A percentile compares a stretch with the other conserved stretches of the same genome.
These are phyloP conservation scores for Spermophilus dauricus DNA, from an alignment of 2,113 vertebrate genomes.

Conservation along the genomic window DNA sequence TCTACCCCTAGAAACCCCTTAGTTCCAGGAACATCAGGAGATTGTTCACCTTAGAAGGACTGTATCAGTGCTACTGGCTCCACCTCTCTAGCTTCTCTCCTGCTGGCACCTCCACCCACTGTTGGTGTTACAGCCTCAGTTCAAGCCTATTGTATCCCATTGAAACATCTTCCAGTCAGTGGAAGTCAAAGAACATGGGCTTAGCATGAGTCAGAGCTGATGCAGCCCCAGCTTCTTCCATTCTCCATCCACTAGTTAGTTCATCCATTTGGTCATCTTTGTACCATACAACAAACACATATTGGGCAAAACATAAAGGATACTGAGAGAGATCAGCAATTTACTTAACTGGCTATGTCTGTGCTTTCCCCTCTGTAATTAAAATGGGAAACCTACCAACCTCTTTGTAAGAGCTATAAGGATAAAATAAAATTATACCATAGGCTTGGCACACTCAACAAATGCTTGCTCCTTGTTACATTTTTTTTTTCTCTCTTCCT, in stretches of 20 bases:
- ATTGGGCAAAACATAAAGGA: not conserved
- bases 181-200: not conserved
- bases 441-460: not conserved
- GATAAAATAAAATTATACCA: not conserved
- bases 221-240: not conserved
- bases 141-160: not conserved
- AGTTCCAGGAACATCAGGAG: not conserved
- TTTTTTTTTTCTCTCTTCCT: not conserved
- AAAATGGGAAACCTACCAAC: not conserved
- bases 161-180: not conserved
- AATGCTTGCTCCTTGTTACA: not conserved
- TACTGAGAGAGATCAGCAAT: not conserved
- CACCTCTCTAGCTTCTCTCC: not conserved
- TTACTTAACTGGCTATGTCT: not conserved
- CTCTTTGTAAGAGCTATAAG: not conserved
- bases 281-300: not conserved
- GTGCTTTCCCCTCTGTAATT: not conserved
- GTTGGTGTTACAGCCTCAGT: not conserved
- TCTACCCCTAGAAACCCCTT: not conserved
- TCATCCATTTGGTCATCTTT: not conserved
- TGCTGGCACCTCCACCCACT: not conserved
- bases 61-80: not conserved
- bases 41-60: not conserved
- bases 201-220: not conserved
- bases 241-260: not conserved